These are phyloP conservation scores for Amazona vittata DNA, from an alignment of 2,113 vertebrate genomes.

Conservation along the genomic window DNA sequence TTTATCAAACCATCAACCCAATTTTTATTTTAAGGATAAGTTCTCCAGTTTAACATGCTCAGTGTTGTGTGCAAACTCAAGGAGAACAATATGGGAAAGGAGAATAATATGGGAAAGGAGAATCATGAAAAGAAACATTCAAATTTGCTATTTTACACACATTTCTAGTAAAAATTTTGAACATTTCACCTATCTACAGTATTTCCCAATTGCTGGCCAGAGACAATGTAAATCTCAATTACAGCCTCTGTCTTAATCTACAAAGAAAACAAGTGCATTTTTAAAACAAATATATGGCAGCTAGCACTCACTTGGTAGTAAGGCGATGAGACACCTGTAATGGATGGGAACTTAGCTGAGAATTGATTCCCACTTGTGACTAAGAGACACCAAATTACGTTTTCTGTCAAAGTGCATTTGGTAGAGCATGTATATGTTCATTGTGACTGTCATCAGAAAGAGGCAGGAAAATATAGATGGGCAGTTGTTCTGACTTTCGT, in stretches of 20 bases:
- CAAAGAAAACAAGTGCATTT: background rate
- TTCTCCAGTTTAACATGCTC: background rate
- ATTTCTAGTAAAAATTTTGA: background rate
- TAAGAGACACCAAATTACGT: background rate
- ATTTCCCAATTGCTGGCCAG: background rate
- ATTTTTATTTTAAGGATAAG: background rate
- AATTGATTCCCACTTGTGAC: background rate
- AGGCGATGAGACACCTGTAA: background rate
- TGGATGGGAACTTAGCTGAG: background rate
- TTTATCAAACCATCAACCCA: background rate
- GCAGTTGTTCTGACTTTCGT: background rate
- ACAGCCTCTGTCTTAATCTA: background rate
- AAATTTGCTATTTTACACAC: background rate
- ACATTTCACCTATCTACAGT: background rate
- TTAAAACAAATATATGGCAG: background rate
- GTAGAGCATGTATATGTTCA: background rate
- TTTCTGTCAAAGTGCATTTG: background rate
- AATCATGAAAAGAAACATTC: background rate
- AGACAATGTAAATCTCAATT: background rate
- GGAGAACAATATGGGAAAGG: background rate
- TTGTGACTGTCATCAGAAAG: too few species aligned
- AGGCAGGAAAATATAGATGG: background rate
- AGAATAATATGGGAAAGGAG: background rate
- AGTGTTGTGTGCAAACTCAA: background rate
- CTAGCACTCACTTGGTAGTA: background rate